These are phyloP conservation scores for Pangasius mekongensis DNA, from an alignment of 2,797 vertebrate species.

Conservation along the genomic window DNA sequence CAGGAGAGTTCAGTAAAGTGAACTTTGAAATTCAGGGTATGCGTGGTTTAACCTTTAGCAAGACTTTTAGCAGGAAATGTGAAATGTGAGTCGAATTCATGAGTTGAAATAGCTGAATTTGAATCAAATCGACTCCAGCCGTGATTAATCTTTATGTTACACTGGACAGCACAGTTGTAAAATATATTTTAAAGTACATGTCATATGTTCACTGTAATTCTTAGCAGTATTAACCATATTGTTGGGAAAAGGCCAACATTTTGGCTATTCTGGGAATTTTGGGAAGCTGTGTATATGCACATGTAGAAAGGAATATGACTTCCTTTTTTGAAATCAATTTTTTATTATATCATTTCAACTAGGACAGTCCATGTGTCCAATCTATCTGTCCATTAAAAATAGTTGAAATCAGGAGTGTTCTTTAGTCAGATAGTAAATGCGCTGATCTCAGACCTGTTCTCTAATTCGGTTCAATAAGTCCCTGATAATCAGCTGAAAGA, in stretches of 20 bases:
- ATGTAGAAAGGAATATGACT: neutral
- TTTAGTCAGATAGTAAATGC: neutral
- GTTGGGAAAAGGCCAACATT: neutral
- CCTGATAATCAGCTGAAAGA: neutral
- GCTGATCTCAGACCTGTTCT: neutral
- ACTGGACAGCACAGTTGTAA: neutral
- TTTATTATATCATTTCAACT: neutral
- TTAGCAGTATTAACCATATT: neutral
- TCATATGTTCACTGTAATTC: neutral
- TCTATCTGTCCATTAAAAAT: neutral
- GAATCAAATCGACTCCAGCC: neutral
- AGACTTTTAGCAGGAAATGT: neutral
- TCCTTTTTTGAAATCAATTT: neutral
- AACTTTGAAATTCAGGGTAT: neutral
- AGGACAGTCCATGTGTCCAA: neutral
- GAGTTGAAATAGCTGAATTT: neutral
- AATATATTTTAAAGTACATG: neutral
- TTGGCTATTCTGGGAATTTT: neutral
- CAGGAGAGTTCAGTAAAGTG: conserved; percentile 15
- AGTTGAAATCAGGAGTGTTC: neutral
- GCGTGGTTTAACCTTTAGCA: conserved; percentile 5
- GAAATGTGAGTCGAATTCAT: neutral
- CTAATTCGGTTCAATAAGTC: neutral
- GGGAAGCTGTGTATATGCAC: neutral
- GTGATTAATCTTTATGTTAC: neutral